Evolutionary conservation across 2,797 vertebrate genomes (phyloP).

Genomic region (Zonotrichia albicollis): DNA sequence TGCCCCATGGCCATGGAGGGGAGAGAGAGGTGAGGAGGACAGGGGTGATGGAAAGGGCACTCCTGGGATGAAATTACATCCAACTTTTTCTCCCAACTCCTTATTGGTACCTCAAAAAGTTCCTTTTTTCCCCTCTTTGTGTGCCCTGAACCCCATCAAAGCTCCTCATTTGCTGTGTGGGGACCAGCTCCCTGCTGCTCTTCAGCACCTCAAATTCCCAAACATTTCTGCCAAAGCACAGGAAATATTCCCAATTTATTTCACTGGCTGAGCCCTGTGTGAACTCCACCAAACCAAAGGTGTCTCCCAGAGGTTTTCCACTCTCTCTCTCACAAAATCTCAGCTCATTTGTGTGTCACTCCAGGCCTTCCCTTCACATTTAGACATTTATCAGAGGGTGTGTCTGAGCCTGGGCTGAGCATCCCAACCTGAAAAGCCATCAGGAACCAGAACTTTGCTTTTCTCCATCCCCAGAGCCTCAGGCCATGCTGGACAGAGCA

Average conservation of each 20-base stretch:
- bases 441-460: background rate
- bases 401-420: background rate
- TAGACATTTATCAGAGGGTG: background rate
- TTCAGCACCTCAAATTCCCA: background rate
- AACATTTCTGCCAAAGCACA: background rate
- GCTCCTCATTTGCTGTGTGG: background rate
- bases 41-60: background rate
- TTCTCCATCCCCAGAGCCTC: background rate
- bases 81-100: background rate
- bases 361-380: background rate
- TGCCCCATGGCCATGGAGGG: background rate
- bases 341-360: background rate
- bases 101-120: background rate
- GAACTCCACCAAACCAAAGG: background rate
- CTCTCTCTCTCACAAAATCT: background rate
- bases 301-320: background rate
- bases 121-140: rapidly evolving
- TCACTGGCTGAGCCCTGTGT: rapidly evolving
- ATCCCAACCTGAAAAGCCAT: background rate
- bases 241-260: background rate
- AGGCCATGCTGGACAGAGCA: background rate
- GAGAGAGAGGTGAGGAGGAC: background rate
- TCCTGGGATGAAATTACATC: background rate
- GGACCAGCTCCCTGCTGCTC: background rate
- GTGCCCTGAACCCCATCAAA: background rate